These are phyloP conservation scores for Takifugu flavidus DNA, from an alignment of 2,113 vertebrate species.

Conservation along the genomic window DNA sequence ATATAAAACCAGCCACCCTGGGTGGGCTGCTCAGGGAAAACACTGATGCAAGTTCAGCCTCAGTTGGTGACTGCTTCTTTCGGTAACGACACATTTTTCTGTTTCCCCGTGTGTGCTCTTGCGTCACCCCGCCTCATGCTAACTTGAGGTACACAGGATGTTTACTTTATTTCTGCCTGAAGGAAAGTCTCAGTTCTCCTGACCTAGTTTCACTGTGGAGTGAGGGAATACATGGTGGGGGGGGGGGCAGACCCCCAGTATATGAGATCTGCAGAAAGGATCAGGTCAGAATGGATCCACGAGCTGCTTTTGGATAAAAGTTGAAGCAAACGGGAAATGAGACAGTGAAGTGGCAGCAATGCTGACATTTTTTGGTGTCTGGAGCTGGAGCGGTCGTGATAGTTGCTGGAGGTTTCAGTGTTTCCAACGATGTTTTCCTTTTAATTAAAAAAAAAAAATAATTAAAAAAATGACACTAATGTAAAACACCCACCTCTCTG, in stretches of 20 bases:
- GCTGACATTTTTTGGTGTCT: neutral
- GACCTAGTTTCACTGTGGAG: slow-evolving; percentile 65
- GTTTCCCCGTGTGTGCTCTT: slow-evolving; percentile 10
- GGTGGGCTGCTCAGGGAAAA: slow-evolving; percentile 9
- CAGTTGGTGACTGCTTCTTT: neutral
- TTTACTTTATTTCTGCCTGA: slow-evolving; percentile 56
- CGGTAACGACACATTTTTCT: slow-evolving; percentile 13
- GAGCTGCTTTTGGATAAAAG: neutral
- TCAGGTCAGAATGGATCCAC: slow-evolving; percentile 10
- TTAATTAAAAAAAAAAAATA: too few relatives aligned
- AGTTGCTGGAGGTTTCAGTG: too few relatives aligned
- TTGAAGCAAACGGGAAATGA: neutral
- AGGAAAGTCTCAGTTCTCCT: slow-evolving; percentile 58
- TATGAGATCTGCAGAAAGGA: slow-evolving; percentile 24
- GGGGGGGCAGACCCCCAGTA: slow-evolving; percentile 49
- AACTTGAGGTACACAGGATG: slow-evolving; percentile 63
- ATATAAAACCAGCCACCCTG: neutral
- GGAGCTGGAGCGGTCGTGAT: too few relatives aligned
- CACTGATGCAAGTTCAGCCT: neutral
- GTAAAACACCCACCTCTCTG: neutral
- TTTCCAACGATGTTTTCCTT: too few relatives aligned
- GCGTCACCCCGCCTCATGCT: slow-evolving; percentile 36
- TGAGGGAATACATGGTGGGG: slow-evolving; percentile 39
- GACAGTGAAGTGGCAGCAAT: neutral
- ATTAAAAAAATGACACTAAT: neutral